A percentile compares a stretch with the other conserved stretches of the same genome.
These are phyloP conservation scores for Caenorhabditis brenneri DNA, from an alignment of 1,140 invertebrate genomes.

Conservation along the genomic window DNA sequence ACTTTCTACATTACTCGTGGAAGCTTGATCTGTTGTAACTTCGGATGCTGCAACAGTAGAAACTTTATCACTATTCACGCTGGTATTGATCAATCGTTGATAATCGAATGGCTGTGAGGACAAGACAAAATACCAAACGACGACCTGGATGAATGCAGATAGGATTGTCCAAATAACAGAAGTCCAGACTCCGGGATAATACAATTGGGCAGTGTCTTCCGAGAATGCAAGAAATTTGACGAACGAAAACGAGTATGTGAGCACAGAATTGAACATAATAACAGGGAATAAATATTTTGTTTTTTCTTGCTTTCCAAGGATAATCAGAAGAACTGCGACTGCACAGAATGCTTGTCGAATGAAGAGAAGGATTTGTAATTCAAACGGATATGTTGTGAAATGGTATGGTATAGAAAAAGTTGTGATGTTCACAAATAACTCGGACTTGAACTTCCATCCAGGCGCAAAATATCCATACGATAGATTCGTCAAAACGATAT, in stretches of 20 bases:
- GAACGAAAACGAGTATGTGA: constrained; percentile 39
- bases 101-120: constrained; percentile 8
- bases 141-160: background rate
- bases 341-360: background rate
- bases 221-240: constrained; percentile 55
- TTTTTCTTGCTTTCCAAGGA: background rate
- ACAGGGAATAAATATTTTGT: background rate
- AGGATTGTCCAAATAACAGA: constrained; percentile 11
- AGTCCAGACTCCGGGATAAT: constrained; percentile 49
- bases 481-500: background rate
- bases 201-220: constrained; percentile 37
- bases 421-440: background rate
- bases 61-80: background rate
- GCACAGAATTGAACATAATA: constrained; percentile 4
- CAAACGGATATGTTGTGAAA: background rate
- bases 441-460: background rate
- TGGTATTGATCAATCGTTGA: constrained; percentile 4
- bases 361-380: background rate
- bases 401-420: background rate
- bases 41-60: background rate
- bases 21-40: background rate
- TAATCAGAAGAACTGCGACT: background rate
- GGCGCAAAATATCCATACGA: constrained; percentile 1
- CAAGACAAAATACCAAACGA: constrained; percentile 25
- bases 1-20: background rate